Base-by-base conservation (phyloP, 2,113 vertebrate species). In the Indri indri region DNA sequence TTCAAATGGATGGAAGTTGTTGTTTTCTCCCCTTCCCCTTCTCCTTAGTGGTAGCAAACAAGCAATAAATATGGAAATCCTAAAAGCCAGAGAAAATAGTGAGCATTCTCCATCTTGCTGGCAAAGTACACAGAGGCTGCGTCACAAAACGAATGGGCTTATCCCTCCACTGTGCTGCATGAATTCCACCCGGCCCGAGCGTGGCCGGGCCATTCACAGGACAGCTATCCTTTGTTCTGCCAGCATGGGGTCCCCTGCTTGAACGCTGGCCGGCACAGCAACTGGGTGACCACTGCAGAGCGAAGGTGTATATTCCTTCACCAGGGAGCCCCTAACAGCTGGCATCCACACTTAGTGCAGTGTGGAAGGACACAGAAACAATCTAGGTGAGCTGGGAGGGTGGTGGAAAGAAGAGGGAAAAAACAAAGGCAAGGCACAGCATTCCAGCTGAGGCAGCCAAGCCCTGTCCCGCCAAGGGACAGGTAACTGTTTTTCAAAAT, bases 11-110 rank as follows among this genome's bases (percentile, higher is more conserved):
- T 13, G 95, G 96, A 95, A 54, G 8, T 50, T 90, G 63, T 95
- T 95, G 93, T 94, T 92, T 95, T 70, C 45, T 77, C 76, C 74
- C 40, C 23, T 94, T 96, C 32, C n/a, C 11, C 42, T 70, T 96
- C 88, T 91, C 95, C 85, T 83, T 71, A 8, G 95, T 59, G 50
- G 96, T 27, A 52, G 93, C 59, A 96, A 95, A 18, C 85, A 90
- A 97, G 98, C 74, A 98, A 98, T 98, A 98, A 99, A 98, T 97
- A 98, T 98, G 98, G 98, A 98, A 98, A 98, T 98, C 83, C 23
- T 17, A 37, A 97, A 97, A 98, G 96, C 94, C 76, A 70, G 90
- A 14, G 8, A 92, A 96, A 98, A 87, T 30, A 93, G 97, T 76
- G 92, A 86, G 88, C 83, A 63, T 10, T 34, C 96, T 59, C 90